A percentile compares a stretch with the other conserved stretches of the same genome.
Conservation (phyloP, 2,113 vertebrate genomes). For the Tachuris rubrigastra region DNA sequence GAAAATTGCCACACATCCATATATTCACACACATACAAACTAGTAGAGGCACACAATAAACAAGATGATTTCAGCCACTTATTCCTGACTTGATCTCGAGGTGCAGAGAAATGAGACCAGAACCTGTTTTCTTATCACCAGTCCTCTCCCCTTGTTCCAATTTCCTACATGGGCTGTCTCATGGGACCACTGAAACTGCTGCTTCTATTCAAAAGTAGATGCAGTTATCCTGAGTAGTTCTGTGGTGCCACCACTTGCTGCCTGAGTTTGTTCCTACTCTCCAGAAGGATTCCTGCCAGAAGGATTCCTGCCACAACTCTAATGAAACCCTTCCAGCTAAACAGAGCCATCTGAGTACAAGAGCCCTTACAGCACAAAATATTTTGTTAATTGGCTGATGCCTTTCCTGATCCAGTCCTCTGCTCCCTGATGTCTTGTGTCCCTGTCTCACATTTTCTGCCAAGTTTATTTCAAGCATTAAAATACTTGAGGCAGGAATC, state of each 20-base stretch:
- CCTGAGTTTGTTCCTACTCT: not conserved
- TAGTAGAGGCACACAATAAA: not conserved
- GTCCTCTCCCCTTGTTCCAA: not conserved
- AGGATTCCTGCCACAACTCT: not conserved
- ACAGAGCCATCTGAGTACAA: not conserved
- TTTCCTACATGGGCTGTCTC: not conserved
- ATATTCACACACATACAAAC: not conserved
- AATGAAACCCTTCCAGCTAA: not conserved
- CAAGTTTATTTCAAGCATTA: constrained; percentile 7
- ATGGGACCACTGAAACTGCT: not conserved
- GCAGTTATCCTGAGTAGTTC: not conserved
- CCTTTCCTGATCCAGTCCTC: not conserved
- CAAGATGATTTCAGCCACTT: not conserved
- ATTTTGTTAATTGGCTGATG: not conserved
- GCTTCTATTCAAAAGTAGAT: not conserved
- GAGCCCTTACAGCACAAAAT: not conserved
- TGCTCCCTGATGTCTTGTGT: not conserved
- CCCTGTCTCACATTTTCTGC: not conserved
- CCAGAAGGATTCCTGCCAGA: not conserved
- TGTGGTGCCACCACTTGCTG: not conserved
- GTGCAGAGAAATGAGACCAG: not conserved
- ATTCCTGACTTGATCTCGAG: not conserved
- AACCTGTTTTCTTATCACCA: not conserved
- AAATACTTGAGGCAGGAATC: not conserved
- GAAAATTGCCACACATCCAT: not conserved